Evolutionary conservation across 1,140 invertebrate genomes (phyloP), one percentile per base, ranked within the genome.

Genomic region (Anthonomus grandis): DNA sequence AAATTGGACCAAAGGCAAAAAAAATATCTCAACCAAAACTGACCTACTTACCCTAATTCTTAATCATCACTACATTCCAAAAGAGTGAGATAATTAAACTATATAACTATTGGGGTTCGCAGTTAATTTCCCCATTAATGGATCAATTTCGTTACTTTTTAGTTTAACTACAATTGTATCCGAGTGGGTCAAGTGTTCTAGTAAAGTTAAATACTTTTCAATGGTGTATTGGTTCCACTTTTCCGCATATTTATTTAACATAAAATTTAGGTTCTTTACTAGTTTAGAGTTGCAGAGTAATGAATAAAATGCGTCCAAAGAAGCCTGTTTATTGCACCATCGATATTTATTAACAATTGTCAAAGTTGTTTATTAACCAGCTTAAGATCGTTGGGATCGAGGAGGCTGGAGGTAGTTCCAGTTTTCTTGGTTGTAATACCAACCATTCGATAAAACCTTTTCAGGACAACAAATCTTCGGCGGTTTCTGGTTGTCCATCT

Each of bases 331-430:
- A n/a, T n/a, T n/a, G 19, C 44, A 44, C 18, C 4, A 37, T n/a
- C n/a, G n/a, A n/a, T n/a, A 22, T n/a, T n/a, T n/a, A n/a, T n/a
- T n/a, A n/a, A n/a, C n/a, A n/a, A n/a, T n/a, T n/a, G n/a, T n/a
- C n/a, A n/a, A n/a, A 84, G 66, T 90, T 87, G 68, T 87, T 91
- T 24, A 91, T 81, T 12, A 90, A 74, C 85, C 89, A 91, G 53
- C 90, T 87, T 38, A 94, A 75, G 9, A 93, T 78, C 31, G 91
- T 81, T 63, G 84, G 83, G n/a, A n/a, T n/a, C n/a, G n/a, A n/a
- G n/a, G n/a, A n/a, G n/a, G n/a, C n/a, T n/a, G n/a, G n/a, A n/a
- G n/a, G n/a, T n/a, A n/a, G n/a, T n/a, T n/a, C 31, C 87, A 83
- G 76, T 90, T 87, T 65, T 89, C 87, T 22, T 86, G 85, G 21